Base-by-base conservation (phyloP, 2,888 invertebrate genomes). In the Drosophila yooni region DNA sequence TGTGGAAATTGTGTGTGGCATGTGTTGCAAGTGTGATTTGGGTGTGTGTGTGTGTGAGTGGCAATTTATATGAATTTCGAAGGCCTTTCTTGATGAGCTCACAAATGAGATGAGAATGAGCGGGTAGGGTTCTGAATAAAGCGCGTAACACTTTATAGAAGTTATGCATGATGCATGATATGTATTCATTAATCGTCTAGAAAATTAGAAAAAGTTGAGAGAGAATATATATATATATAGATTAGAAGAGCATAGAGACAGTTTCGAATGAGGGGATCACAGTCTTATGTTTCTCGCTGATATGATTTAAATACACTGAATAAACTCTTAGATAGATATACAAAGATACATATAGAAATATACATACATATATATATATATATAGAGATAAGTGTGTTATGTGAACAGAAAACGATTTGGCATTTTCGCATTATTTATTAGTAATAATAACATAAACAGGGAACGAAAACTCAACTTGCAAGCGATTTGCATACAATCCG, bases 101-200 rank as follows among this genome's bases (percentile, higher is more conserved):
- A 54, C 82, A 83, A 78, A 78, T 87, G 85, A 69, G 70, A 73
- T 74, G 74, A 65, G 58, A 67, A 60, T 77, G 82, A 64, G 52
- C 54, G 78, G 69, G 46, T 43, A 33, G 78, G 56, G 34, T 34
- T n/a, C 46, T 27, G 66, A 72, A 66, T 74, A 72, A 61, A 62
- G 76, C 79, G 63, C 85, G 73, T 74, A 84, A 84, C 81, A 72
- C 81, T 70, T 87, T 80, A 77, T 60, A 67, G 72, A 79, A 81
- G 88, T 57, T 84, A 84, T 88, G 85, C 81, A 76, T 76, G 33
- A 33, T 11, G 33, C 33, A 83, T 88, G 89, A 84, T 76, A 86
- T 85, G 81, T 86, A 82, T 82, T 90, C 91, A 88, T 91, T 91
- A 91, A 84, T 92, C 93, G 92, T 93, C 92, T 92, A 92, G 91